These are phyloP conservation scores for Ceratina japonica DNA, from an alignment of 1,140 invertebrate genomes.

Conservation along the genomic window DNA sequence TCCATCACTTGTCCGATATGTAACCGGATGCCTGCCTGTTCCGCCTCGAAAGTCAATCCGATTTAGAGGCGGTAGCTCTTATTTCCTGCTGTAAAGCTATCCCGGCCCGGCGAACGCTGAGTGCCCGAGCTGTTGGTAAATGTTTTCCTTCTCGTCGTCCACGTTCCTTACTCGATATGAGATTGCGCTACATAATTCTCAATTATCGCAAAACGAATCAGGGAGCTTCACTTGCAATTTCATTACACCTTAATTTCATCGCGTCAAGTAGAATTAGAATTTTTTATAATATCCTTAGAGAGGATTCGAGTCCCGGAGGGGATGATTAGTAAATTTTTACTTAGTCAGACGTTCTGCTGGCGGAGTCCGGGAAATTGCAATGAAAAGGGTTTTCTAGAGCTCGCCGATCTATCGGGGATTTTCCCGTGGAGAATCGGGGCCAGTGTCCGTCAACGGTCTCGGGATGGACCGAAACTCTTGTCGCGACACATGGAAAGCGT, in stretches of 20 bases:
- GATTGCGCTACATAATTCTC: no score
- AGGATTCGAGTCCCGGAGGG: no score
- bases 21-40: slow-evolving; percentile 59
- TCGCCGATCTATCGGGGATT: neutral
- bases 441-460: slow-evolving; percentile 12
- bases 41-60: slow-evolving; percentile 52
- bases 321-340: no score
- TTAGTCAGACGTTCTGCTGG: no score
- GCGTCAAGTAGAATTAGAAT: no score
- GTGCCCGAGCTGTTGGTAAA: slow-evolving; percentile 38
- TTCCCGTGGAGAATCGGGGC: neutral
- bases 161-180: no score
- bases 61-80: slow-evolving; percentile 56
- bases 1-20: slow-evolving; percentile 70
- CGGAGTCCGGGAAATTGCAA: no score
- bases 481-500: slow-evolving; percentile 42
- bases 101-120: slow-evolving; percentile 24
- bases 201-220: no score
- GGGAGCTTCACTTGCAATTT: no score
- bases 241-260: no score
- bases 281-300: no score
- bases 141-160: slow-evolving; percentile 46
- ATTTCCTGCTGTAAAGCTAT: slow-evolving; percentile 58
- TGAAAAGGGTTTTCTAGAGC: neutral
- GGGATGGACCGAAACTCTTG: slow-evolving; percentile 42